Evolutionary conservation across 2,888 invertebrate genomes (phyloP).

Genomic region (Dioctria rufipes): DNA sequence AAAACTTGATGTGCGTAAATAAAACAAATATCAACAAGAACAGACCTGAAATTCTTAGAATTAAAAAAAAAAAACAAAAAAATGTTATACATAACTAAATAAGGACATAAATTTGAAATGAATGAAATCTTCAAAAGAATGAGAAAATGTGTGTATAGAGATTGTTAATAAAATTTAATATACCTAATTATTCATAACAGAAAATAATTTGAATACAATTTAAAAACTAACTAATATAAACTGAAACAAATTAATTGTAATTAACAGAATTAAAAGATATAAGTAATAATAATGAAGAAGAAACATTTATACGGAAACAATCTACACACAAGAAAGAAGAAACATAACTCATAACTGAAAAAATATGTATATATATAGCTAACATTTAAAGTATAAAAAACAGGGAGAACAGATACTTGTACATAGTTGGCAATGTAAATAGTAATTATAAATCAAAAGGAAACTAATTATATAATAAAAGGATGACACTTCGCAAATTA

Average conservation of each 20-base stretch:
- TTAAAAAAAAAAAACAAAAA: conserved; percentile 33
- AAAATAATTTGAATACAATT: conserved; percentile 29
- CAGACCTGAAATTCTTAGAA: conserved; percentile 15
- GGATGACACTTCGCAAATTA: conserved; percentile 26
- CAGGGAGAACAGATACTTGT: background rate
- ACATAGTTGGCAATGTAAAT: conserved; percentile 9
- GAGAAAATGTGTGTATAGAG: conserved; percentile 26
- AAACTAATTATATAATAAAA: conserved; percentile 1
- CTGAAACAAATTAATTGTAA: conserved; percentile 1
- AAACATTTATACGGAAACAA: conserved; percentile 8
- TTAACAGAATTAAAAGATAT: conserved; percentile 3
- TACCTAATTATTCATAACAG: background rate
- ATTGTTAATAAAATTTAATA: conserved; percentile 27
- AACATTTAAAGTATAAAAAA: background rate
- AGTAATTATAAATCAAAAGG: background rate
- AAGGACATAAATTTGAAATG: background rate
- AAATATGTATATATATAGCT: background rate
- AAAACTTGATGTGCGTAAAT: background rate
- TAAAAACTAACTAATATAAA: background rate
- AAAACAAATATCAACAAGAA: background rate
- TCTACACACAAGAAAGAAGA: background rate
- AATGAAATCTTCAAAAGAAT: background rate
- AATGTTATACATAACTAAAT: background rate
- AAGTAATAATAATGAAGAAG: background rate
- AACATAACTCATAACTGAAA: background rate